These are phyloP conservation scores for Helicoverpa armigera DNA, from an alignment of 1,140 invertebrate species.

Conservation along the genomic window DNA sequence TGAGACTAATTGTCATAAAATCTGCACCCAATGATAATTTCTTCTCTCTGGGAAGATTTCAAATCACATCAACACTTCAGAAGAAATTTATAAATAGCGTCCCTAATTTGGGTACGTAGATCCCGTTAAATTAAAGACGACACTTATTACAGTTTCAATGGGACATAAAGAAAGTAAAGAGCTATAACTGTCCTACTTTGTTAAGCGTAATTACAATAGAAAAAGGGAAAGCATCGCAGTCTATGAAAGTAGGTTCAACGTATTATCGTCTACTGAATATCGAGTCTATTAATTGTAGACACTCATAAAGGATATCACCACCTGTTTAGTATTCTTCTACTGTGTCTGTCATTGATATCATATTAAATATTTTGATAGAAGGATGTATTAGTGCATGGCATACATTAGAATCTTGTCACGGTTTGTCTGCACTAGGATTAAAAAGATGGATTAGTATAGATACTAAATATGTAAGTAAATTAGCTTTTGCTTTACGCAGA, in stretches of 20 bases:
- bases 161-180: background rate
- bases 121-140: no score
- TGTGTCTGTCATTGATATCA: background rate
- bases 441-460: no score
- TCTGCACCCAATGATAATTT: no score
- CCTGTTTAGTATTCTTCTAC: background rate
- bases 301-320: background rate
- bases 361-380: background rate
- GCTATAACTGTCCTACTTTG: no score
- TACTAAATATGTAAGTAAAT: no score
- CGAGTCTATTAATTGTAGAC: background rate
- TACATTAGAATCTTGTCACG: background rate
- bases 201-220: background rate
- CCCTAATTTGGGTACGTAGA: no score
- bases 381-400: background rate
- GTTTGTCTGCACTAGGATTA: no score
- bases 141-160: background rate
- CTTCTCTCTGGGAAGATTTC: no score
- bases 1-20: no score
- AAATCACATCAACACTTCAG: no score
- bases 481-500: no score
- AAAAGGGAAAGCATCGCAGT: background rate
- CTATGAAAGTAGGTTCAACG: background rate
- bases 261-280: background rate
- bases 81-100: no score